Conservation (phyloP, 1,140 invertebrate species). For the Microplitis mediator region DNA sequence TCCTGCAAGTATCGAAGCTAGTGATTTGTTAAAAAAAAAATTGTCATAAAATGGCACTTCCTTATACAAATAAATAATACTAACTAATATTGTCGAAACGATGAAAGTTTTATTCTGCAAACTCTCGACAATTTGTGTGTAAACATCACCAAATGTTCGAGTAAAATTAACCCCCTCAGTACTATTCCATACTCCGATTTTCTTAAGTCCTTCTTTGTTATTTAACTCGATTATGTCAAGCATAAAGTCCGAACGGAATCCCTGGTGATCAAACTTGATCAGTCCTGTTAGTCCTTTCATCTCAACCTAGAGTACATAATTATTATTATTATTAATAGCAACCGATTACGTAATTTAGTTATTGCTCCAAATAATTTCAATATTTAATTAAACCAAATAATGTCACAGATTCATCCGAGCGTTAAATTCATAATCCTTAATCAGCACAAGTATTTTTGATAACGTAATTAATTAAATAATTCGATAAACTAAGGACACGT, state of each 20-base stretch:
- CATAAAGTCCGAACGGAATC: constrained; percentile 88
- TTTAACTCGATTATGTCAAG: constrained; percentile 87
- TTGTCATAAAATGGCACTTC: too few species aligned
- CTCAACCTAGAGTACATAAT: constrained; percentile 71
- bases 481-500: too few species aligned
- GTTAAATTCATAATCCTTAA: too few species aligned
- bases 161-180: constrained; percentile 90
- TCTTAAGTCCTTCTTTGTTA: constrained; percentile 77
- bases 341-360: not conserved
- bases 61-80: constrained; percentile 36
- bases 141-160: constrained; percentile 80
- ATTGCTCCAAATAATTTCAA: too few species aligned
- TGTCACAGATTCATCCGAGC: too few species aligned
- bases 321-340: not conserved
- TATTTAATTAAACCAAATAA: too few species aligned
- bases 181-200: constrained; percentile 89
- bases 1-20: too few species aligned
- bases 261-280: constrained; percentile 93
- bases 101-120: constrained; percentile 91
- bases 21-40: too few species aligned
- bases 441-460: too few species aligned
- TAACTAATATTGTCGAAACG: constrained; percentile 90
- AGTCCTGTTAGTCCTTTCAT: constrained; percentile 90
- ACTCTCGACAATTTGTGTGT: constrained; percentile 84
- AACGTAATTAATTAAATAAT: too few species aligned